phyloP scores from a whole-genome alignment of 2,797 vertebrate species.

The Naso thynnoides region DNA sequence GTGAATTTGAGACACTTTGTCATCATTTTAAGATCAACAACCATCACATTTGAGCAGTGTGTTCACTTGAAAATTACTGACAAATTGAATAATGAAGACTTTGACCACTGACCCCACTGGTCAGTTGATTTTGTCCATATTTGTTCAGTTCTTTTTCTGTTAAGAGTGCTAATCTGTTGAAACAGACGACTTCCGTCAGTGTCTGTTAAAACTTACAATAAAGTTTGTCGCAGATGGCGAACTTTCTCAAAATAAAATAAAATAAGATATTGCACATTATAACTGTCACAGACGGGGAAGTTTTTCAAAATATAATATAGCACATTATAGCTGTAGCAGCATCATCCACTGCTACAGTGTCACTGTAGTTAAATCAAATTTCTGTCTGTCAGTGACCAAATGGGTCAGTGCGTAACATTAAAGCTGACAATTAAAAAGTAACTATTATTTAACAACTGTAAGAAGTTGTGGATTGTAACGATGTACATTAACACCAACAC shows the following conservation, averaged over 20 bases:
- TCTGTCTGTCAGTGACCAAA: background rate
- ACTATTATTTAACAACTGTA: background rate
- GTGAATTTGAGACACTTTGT: background rate
- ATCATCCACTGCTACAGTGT: background rate
- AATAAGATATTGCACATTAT: too few relatives aligned
- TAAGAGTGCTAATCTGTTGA: background rate
- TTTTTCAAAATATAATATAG: too few relatives aligned
- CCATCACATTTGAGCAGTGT: background rate
- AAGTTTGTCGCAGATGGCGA: background rate
- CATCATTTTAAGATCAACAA: background rate
- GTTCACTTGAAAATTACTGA: background rate
- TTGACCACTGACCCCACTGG: background rate
- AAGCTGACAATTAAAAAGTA: background rate
- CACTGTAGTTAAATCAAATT: background rate
- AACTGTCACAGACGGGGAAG: background rate
- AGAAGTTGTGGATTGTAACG: background rate
- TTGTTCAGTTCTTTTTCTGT: background rate
- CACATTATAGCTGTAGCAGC: background rate
- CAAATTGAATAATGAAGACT: background rate
- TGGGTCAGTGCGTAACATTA: background rate
- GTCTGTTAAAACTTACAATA: too few relatives aligned
- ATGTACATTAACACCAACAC: background rate
- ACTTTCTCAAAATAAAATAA: background rate
- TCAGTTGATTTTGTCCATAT: background rate
- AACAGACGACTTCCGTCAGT: background rate